phyloP scores from a whole-genome alignment of 2,888 invertebrate genomes.

The Chorisops tibialis region DNA sequence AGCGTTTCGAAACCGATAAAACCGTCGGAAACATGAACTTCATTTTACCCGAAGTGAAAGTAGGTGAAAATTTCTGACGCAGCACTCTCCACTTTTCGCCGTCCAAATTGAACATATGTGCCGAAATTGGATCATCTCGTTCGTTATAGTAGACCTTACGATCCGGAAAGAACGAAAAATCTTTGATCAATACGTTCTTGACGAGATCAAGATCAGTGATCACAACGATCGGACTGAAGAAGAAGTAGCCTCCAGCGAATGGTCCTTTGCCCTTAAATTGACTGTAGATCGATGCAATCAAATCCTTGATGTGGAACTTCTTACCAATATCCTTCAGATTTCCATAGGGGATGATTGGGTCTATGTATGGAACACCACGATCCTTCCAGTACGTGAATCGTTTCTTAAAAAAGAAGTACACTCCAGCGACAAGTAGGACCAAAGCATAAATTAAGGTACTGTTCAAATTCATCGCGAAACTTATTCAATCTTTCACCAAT shows the following conservation, averaged over 20 bases:
- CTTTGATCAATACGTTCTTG: conserved; percentile 40
- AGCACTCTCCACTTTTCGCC: conserved; percentile 49
- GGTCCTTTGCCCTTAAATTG: conserved; percentile 27
- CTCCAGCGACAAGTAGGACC: too few relatives aligned
- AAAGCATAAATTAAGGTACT: too few relatives aligned
- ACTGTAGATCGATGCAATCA: conserved; percentile 10
- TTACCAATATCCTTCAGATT: conserved; percentile 33
- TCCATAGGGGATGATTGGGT: conserved; percentile 40
- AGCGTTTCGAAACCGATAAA: conserved; percentile 37
- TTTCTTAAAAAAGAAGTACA: conserved; percentile 1
- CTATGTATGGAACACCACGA: conserved; percentile 34
- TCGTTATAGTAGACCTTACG: conserved; percentile 40
- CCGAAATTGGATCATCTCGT: conserved; percentile 40
- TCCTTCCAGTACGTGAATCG: conserved; percentile 37
- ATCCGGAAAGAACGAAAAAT: conserved; percentile 41
- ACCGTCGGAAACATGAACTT: conserved; percentile 46
- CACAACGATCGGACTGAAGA: conserved; percentile 28
- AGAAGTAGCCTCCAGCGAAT: conserved; percentile 32
- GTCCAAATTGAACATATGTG: conserved; percentile 39
- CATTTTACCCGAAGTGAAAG: conserved; percentile 52
- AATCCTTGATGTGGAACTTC: conserved; percentile 20
- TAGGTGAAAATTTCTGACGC: conserved; percentile 47
- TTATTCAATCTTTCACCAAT: too few relatives aligned
- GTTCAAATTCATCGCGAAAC: too few relatives aligned
- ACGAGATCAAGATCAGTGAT: conserved; percentile 38